Percentiles rank a stretch among this genome's conserved stretches.
phyloP scores from a whole-genome alignment of 2,888 invertebrate species.

The Euplexia lucipara region DNA sequence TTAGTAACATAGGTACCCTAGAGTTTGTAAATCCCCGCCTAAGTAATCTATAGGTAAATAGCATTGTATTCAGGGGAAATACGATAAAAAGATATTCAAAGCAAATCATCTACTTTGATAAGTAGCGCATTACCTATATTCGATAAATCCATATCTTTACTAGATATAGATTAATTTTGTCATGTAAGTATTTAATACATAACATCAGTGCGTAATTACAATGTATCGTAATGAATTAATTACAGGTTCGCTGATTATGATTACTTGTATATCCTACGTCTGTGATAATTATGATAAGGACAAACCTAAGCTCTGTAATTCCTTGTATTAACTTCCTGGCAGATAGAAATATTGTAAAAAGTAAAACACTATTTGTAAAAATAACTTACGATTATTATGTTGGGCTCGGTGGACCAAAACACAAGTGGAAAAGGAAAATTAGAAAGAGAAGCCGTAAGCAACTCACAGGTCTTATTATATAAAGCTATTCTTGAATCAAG shows the following conservation, averaged over 20 bases:
- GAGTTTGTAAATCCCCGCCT: too few relatives aligned
- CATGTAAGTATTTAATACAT: background rate
- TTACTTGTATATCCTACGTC: background rate
- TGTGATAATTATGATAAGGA: conserved; percentile 12
- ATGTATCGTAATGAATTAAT: background rate
- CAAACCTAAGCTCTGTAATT: background rate
- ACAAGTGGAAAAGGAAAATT: too few relatives aligned
- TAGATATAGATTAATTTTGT: too few relatives aligned
- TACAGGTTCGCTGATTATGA: conserved; percentile 1
- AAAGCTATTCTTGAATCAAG: too few relatives aligned
- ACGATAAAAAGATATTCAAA: background rate
- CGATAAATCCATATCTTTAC: background rate
- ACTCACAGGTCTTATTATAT: too few relatives aligned
- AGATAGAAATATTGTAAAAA: background rate
- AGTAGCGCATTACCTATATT: background rate
- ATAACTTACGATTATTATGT: too few relatives aligned
- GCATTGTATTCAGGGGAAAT: background rate
- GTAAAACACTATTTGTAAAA: too few relatives aligned
- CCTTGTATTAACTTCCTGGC: background rate
- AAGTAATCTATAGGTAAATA: too few relatives aligned
- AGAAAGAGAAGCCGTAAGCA: too few relatives aligned
- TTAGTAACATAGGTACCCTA: too few relatives aligned
- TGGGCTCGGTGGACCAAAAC: too few relatives aligned
- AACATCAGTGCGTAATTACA: background rate
- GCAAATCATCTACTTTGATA: background rate